Conservation (phyloP, 2,888 invertebrate genomes). For the Atethmia centrago region DNA sequence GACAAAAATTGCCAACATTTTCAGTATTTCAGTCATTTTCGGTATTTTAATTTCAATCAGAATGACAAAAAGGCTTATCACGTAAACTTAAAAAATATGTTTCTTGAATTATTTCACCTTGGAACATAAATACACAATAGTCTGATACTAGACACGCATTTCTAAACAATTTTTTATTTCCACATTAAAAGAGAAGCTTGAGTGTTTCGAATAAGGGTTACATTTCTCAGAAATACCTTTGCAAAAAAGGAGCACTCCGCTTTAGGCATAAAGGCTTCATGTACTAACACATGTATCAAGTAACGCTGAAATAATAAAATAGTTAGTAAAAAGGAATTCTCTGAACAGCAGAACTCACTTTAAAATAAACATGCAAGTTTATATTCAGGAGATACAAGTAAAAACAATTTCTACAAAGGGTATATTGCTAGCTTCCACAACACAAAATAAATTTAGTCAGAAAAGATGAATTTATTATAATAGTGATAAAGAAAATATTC, state of each 20-base stretch:
- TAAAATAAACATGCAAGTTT: neutral
- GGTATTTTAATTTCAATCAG: neutral
- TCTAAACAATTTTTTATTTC: neutral
- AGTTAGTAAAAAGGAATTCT: neutral
- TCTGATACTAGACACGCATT: neutral
- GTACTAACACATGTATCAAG: neutral
- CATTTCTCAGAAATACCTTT: constrained; percentile 2
- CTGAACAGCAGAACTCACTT: neutral
- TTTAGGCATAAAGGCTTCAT: neutral
- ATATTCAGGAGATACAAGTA: neutral
- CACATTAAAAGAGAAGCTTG: neutral
- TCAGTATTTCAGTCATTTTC: neutral
- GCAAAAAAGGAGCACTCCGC: neutral
- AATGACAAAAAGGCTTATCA: neutral
- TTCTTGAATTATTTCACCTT: neutral
- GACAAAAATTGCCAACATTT: neutral
- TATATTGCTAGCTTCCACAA: constrained; percentile 6
- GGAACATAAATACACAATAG: neutral
- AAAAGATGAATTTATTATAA: constrained; percentile 3
- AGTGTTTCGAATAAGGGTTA: neutral
- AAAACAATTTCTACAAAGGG: neutral
- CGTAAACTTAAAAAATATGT: neutral
- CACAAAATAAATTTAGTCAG: neutral
- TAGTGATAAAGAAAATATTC: neutral
- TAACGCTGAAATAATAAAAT: constrained; percentile 1